A percentile compares a stretch with the other conserved stretches of the same genome.
Evolutionary conservation across 2,113 vertebrate genomes (phyloP).

Genomic region (Vulpes ferrilata): DNA sequence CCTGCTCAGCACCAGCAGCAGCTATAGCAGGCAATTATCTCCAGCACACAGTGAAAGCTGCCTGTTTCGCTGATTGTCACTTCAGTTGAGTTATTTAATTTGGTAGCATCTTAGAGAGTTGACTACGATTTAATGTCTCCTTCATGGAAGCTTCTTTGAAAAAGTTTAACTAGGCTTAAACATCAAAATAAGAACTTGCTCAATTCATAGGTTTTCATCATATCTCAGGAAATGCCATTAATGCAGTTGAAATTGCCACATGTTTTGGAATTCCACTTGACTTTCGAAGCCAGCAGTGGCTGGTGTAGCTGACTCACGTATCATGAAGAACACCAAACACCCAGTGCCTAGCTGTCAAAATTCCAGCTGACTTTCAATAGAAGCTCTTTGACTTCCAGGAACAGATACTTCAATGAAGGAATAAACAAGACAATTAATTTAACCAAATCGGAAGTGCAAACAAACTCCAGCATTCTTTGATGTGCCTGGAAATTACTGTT

Average conservation of each 20-base stretch:
- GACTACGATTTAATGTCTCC: not conserved
- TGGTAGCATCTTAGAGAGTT: not conserved
- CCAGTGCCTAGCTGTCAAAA: not conserved
- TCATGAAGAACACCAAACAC: not conserved
- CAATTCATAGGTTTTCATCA: not conserved
- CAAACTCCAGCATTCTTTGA: not conserved
- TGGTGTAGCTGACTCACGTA: not conserved
- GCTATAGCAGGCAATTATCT: not conserved
- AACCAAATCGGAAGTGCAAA: not conserved
- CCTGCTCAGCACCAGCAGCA: not conserved
- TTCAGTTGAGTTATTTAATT: not conserved
- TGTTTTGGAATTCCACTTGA: constrained; percentile 22
- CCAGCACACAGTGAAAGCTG: not conserved
- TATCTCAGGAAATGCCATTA: not conserved
- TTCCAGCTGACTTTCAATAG: not conserved
- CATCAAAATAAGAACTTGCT: not conserved
- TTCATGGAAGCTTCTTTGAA: not conserved
- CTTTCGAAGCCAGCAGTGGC: not conserved
- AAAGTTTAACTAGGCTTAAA: not conserved
- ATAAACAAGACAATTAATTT: constrained; percentile 49
- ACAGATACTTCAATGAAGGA: not conserved
- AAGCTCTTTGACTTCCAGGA: constrained; percentile 10
- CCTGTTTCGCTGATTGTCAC: not conserved
- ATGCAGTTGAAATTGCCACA: not conserved
- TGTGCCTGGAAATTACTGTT: not conserved